Evolutionary conservation across 1,140 invertebrate genomes (phyloP), one percentile per base, ranked within the genome.

Genomic region (Caenorhabditis briggsae): DNA sequence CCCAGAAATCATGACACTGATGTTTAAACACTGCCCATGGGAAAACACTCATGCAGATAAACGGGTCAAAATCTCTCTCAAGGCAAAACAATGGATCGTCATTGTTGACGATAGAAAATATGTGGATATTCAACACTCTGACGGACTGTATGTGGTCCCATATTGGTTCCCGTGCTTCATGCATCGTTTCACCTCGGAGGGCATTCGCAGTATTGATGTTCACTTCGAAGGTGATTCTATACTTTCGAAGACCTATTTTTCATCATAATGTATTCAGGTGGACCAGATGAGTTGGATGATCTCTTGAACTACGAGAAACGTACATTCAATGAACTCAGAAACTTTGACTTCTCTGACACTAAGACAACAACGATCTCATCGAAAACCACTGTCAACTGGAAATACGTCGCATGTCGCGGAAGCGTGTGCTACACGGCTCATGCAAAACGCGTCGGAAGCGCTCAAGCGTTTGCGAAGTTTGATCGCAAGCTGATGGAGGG

Each of bases 1-100:
- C 11, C 70, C 70, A 25, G 46, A 78, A 14, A n/a, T 78, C 5
- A 78, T 78, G 70, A 78, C 53, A 5, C 25, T 46, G 6, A 12
- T 78, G 50, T 78, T 78, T 2, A n/a, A 78, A 23, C n/a, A 78
- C 14, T 78, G 70, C 9, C 20, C 46, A 78, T 50, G 33, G 46
- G 43, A 1, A 2, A 18, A 18, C 23, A 12, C 46, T 2, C 6
- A 8, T 23, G 11, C 8, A 7, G 7, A 11, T 8, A 50, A 23
- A 23, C 8, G 14, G 14, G 46, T 41, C 5, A 46, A 70, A 70
- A n/a, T 70, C 11, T 53, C 20, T 12, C 9, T 78, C 5, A 23
- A 78, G 11, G 2, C n/a, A 7, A 50, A 41, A 2, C n/a, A 50
- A 11, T n/a, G 50, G 2, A n/a, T 46, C 5, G 18, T 53, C 3